Base-by-base conservation (phyloP, 2,888 invertebrate species). In the Apotomis capreana region DNA sequence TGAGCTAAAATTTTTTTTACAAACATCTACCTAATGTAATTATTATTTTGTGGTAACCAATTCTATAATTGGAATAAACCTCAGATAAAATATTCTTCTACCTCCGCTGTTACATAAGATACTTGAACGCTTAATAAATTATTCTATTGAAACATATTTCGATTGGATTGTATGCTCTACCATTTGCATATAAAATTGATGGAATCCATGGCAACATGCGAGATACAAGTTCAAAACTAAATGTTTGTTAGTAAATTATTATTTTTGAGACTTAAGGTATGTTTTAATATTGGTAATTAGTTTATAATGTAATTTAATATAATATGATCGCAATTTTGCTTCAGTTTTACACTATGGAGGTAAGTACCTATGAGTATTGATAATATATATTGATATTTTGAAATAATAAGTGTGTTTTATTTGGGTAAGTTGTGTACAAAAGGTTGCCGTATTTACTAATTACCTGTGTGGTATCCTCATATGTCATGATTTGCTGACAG, bases 171-270 rank as follows among this genome's bases (percentile, higher is more conserved):
- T 65, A 15, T 46, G 49, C 12, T 52, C 15, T 49, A 63, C 9
- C 26, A 57, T 15, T 15, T 62, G 36, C 15, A 40, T 12, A 62
- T 26, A 26, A 51, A 62, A 61, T 69, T 52, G 13, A 63, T 40
- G 15, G 12, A n/a, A 46, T 40, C 26, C 44, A 55, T 10, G 49
- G 55, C 13, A 26, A 54, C 51, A 49, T 10, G 44, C 59, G 64
- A 52, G 57, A 44, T 65, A 26, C 70, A 65, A 65, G 49, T 67
- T 61, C 57, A 65, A 65, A 60, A 44, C 36, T 70, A 65, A 81
- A 85, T 84, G 86, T 91, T 92, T 92, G 90, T 92, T 92, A 92
- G 92, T 92, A 92, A 92, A 92, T 92, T 92, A 92, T 92, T 91
- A 90, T 90, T 92, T 92, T 92, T 91, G 91, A 92, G 89, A 91